phyloP scores from a whole-genome alignment of 2,797 vertebrate species.

The Malacoctenus gilli region DNA sequence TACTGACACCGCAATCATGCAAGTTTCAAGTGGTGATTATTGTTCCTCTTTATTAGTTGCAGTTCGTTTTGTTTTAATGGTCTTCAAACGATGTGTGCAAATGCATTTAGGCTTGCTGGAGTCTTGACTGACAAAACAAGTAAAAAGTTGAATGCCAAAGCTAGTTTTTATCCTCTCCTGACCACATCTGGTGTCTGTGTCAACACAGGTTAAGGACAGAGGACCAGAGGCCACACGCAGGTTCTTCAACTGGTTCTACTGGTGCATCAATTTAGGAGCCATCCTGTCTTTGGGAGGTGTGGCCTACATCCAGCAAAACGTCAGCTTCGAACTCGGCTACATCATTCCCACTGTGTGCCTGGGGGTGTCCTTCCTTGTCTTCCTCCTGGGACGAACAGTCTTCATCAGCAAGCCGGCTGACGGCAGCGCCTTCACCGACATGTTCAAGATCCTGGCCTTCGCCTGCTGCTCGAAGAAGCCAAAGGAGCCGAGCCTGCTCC shows the following conservation, averaged over 20 bases:
- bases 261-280: conserved; percentile 97
- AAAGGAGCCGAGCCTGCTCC: conserved; percentile 69
- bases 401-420: conserved; percentile 95
- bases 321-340: conserved; percentile 88
- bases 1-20: background rate
- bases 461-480: conserved; percentile 82
- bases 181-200: conserved; percentile 2
- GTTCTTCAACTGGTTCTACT: conserved; percentile 99
- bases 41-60: conserved; percentile 19
- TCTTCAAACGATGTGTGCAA: background rate
- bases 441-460: conserved; percentile 89
- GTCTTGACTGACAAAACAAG: too few relatives aligned
- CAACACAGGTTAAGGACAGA: conserved; percentile 89
- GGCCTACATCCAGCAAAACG: conserved; percentile 95
- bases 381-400: conserved; percentile 87
- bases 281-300: conserved; percentile 92
- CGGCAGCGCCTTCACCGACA: conserved; percentile 93
- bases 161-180: conserved; percentile 5
- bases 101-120: too few relatives aligned
- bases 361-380: conserved; percentile 90
- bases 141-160: too few relatives aligned
- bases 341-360: conserved; percentile 90
- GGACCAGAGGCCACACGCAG: conserved; percentile 93
- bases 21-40: conserved; percentile 17
- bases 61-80: background rate